Evolutionary conservation across 2,888 invertebrate species (phyloP), one percentile per base, ranked within the genome.

Genomic region (Nasonia oneida): DNA sequence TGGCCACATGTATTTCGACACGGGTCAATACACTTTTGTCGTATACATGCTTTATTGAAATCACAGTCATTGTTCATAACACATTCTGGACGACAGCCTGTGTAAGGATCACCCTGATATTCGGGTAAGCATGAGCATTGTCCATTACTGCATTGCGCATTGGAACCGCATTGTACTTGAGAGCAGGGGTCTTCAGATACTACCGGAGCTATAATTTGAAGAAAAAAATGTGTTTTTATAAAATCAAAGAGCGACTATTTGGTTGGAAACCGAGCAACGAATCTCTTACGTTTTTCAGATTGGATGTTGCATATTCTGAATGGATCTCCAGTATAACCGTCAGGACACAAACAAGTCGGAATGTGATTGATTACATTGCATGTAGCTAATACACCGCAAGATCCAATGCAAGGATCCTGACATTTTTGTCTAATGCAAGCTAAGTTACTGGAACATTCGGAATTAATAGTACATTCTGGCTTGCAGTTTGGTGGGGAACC

Each of bases 311-410:
- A 98, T 96, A n/a, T 95, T 14, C 85, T 95, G 92, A 97, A 97
- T 83, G 97, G 97, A 95, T 97, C 97, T 75, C 98, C 98, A 71
- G 96, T 96, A 94, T 96, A 96, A 61, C 97, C 96, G 67, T 96
- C 94, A 77, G 97, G 96, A 90, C 98, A 98, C 1, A 96, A 96
- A 91, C 98, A 98, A 87, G 97, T 96, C 6, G 97, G 97, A 90
- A 96, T 97, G 93, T 97, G 97, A 92, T 97, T 97, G 91, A 96
- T 96, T 0, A 96, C 96, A 74, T 95, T 95, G 91, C 98, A 98
- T 87, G 96, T 95, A 1, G 98, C 97, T 89, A 96, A 95, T 77
- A 96, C 94, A 10, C 97, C 97, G 91, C 98, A 98, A 0, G 97
- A 97, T 89, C 97, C 96, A 57, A 96, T 96, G 90, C 98, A 98